Evolutionary conservation across 92 coral and sea anemone species (phyloP), one percentile per base, ranked within the genome.

Genomic region (Actinostola sp.): DNA sequence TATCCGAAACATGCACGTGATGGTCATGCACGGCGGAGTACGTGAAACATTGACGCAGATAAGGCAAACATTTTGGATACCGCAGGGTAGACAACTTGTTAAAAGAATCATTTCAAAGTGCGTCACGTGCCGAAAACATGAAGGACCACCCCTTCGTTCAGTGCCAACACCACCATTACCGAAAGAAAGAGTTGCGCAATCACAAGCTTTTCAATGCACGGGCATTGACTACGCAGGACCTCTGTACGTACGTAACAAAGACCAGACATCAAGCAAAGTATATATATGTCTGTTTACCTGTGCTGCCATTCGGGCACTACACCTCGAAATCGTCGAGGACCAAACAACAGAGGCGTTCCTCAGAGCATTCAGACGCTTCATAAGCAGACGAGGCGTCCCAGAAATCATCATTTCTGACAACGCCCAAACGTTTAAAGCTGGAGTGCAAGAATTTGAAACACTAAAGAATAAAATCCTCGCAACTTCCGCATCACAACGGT

Each of bases 181-280:
- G 7, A 34, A 64, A 44, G 31, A 32, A 56, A 50, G 86, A 74
- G 67, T n/a, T n/a, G n/a, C n/a, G n/a, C n/a, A n/a, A n/a, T 86
- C 77, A 70, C 86, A 61, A 11, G 71, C 80, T 27, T 86, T 80
- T 57, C 75, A 74, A 32, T 55, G 38, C 44, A 86, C 83, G 12
- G 86, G 91, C 7, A 32, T 86, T 45, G 81, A 84, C 58, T 84
- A 71, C 51, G 82, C 89, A 2, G 89, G 82, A 8, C 85, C 89
- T 21, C 29, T 73, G 23, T 77, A 71, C 61, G 67, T 72, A 14
- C 72, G 74, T 39, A 49, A 70, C 65, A 41, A 50, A 44, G 69
- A 46, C 19, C 52, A 58, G 53, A 53, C 78, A 21, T 28, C 73
- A 20, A 35, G 35, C 44, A 85, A 85, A 41, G 68, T 68, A 9